phyloP scores from a whole-genome alignment of 2,113 vertebrate genomes.

The Sander vitreus region DNA sequence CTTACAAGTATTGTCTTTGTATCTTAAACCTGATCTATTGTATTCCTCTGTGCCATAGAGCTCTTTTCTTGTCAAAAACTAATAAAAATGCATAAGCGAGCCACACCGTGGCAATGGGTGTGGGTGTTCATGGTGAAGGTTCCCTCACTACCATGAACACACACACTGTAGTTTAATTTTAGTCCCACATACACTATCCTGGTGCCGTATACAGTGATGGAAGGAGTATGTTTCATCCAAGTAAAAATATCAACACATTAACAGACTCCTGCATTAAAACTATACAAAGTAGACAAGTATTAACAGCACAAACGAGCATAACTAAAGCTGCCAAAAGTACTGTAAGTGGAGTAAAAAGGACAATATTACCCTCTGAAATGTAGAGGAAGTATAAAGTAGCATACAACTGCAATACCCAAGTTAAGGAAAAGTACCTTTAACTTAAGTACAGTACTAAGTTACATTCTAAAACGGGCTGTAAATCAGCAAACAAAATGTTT shows the following conservation, averaged over 20 bases:
- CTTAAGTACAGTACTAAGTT: background rate
- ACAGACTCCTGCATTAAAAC: background rate
- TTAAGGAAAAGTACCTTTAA: background rate
- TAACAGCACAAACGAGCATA: background rate
- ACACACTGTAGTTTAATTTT: background rate
- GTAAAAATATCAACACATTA: background rate
- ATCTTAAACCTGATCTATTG: background rate
- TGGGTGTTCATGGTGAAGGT: too few relatives aligned
- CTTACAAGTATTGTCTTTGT: too few relatives aligned
- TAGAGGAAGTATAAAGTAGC: background rate
- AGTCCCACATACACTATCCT: background rate
- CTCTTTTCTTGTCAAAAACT: background rate
- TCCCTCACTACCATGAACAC: background rate
- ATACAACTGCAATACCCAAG: background rate
- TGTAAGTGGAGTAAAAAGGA: background rate
- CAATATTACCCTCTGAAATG: background rate
- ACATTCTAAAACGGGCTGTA: background rate
- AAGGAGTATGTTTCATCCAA: background rate
- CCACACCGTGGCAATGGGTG: background rate
- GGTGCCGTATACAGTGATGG: background rate
- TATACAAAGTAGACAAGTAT: background rate
- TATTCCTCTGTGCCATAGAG: background rate
- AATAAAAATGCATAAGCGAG: background rate
- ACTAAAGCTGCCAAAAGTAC: background rate
- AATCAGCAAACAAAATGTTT: background rate